Base-by-base conservation (phyloP, 2,888 invertebrate genomes). In the Pterostichus niger region DNA sequence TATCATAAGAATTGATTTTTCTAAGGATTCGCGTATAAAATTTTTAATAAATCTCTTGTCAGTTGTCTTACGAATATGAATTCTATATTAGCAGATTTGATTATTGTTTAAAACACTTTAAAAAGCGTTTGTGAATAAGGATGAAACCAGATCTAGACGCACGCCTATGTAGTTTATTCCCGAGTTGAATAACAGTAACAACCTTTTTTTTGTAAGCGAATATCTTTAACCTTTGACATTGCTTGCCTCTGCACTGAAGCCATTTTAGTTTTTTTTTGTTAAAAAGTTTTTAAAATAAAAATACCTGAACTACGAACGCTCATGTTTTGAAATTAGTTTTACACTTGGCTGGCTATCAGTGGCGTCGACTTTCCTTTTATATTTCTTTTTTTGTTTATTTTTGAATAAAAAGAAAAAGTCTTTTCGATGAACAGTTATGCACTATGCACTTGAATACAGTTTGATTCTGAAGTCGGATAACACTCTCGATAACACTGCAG, bases 271-370 rank as follows among this genome's bases (percentile, higher is more conserved):
- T 64, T 64, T 35, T 35, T 64, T 64, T 64, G 35, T 64, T 40
- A 5, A 6, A 64, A 35, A 31, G 64, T 64, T 35, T 64, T 64
- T 15, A 54, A 11, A 59, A 31, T 10, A 64, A 64, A 64, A 64
- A n/a, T n/a, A 35, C 64, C 33, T 13, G 4, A n/a, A 64, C 64
- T 33, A 64, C 64, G 64, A 13, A 35, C 64, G 64, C 64, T 35
- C 13, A 33, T 64, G 64, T 64, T 33, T 64, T 64, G 64, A 64
- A 64, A 33, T 64, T 64, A 64, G 40, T 64, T 64, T 64, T 64
- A 35, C 64, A 64, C 64, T 35, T 33, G 13, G 35, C 9, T 35
- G 64, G 3, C 10, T 64, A 64, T 35, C 64, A 64, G 64, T n/a
- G 64, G 64, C 64, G 64, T 64, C 64, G 64, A 64, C 9, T n/a